Evolutionary conservation across 2,113 vertebrate species (phyloP).

Genomic region (Clarias gariepinus): DNA sequence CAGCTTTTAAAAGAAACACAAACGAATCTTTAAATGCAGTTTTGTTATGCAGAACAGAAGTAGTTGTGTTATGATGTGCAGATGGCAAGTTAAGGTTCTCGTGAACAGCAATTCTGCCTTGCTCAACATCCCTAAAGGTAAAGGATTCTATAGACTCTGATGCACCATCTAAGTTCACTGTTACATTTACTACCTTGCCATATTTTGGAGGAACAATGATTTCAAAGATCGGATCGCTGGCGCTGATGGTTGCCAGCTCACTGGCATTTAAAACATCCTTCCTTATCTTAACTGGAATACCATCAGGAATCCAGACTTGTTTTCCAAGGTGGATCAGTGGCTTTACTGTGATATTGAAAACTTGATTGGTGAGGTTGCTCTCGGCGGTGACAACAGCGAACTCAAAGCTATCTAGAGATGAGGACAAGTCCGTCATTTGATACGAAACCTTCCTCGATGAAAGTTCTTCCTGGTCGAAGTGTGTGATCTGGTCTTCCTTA

Average conservation of each 20-base stretch:
- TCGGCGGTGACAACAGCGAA: conserved; percentile 76
- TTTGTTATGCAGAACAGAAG: conserved; percentile 52
- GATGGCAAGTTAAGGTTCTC: conserved; percentile 66
- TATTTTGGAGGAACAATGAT: conserved; percentile 75
- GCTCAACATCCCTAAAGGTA: conserved; percentile 81
- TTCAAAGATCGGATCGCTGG: conserved; percentile 80
- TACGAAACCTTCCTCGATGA: conserved; percentile 73
- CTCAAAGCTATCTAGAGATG: conserved; percentile 75
- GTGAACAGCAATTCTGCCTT: conserved; percentile 76
- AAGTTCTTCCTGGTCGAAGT: conserved; percentile 82
- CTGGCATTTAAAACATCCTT: conserved; percentile 82
- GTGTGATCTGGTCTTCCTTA: conserved; percentile 69
- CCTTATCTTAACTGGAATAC: conserved; percentile 72
- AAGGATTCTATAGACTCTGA: conserved; percentile 70
- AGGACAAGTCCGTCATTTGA: conserved; percentile 78
- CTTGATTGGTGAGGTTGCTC: conserved; percentile 74
- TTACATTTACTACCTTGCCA: conserved; percentile 77
- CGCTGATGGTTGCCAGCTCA: conserved; percentile 78
- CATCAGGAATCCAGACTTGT: conserved; percentile 72
- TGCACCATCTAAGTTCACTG: conserved; percentile 50
- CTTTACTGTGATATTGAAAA: conserved; percentile 71
- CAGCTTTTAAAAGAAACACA: conserved; percentile 79
- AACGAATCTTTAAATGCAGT: conserved; percentile 82
- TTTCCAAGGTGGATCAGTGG: conserved; percentile 74
- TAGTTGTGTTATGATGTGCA: conserved; percentile 57